Evolutionary conservation across 2,888 invertebrate genomes (phyloP).

Genomic region (Sphinx pinastri): DNA sequence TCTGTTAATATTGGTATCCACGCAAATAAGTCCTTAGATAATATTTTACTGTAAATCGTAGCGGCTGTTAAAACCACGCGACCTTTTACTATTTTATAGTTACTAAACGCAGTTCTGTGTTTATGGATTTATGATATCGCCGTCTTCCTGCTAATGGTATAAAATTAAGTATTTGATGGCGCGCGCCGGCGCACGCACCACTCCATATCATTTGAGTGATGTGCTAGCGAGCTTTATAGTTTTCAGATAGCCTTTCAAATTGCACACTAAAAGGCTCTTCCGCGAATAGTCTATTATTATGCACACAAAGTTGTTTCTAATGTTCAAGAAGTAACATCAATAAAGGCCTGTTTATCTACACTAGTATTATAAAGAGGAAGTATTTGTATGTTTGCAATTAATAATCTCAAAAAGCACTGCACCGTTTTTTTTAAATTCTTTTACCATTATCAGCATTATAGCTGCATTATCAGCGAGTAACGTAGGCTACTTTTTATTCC

Average conservation of each 20-base stretch:
- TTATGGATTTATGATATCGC: constrained; percentile 21
- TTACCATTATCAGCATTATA: too few species aligned
- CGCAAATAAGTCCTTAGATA: not conserved
- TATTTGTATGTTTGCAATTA: too few species aligned
- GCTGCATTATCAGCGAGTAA: too few species aligned
- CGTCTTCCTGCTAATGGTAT: constrained; percentile 17
- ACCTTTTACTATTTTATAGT: constrained; percentile 21
- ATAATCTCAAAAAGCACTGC: too few species aligned
- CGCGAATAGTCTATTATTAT: not conserved
- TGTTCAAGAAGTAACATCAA: not conserved
- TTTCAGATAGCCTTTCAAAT: constrained; percentile 22
- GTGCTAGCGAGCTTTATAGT: constrained; percentile 16
- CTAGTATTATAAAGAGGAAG: too few species aligned
- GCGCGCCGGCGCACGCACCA: not conserved
- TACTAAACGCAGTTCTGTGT: constrained; percentile 12
- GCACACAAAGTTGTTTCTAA: not conserved
- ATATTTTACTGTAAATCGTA: not conserved
- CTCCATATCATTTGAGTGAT: constrained; percentile 17
- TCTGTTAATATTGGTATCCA: too few species aligned
- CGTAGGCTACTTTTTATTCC: too few species aligned
- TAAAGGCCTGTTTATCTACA: not conserved
- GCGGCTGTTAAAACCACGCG: not conserved
- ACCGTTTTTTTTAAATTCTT: too few species aligned
- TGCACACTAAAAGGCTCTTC: constrained; percentile 24
- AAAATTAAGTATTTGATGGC: constrained; percentile 17